A percentile compares a stretch with the other conserved stretches of the same genome.
Evolutionary conservation across 2,888 invertebrate species (phyloP).

Genomic region (Drosophila anomelani): DNA sequence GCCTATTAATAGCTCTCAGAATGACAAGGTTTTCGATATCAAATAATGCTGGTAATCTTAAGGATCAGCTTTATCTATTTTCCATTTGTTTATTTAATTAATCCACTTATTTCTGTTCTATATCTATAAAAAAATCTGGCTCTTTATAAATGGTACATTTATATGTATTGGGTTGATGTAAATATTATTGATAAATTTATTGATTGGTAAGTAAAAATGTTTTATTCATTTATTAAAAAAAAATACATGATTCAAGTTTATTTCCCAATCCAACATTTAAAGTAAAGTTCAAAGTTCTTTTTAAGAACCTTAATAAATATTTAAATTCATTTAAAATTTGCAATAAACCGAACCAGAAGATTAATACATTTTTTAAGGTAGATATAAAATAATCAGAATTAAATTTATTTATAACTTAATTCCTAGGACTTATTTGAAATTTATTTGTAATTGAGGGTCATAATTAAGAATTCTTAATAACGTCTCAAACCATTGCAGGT

Average conservation of each 20-base stretch:
- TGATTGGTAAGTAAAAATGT: conserved; percentile 5
- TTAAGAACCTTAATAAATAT: too few species aligned
- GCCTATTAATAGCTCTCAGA: background rate
- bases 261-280: too few species aligned
- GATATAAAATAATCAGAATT: background rate
- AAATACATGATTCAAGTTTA: too few species aligned
- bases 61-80: background rate
- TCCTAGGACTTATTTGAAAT: too few species aligned
- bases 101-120: accelerated
- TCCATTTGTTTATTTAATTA: background rate
- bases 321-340: too few species aligned
- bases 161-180: background rate
- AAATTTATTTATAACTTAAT: too few species aligned
- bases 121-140: background rate
- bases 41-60: background rate
- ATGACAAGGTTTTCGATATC: too few species aligned
- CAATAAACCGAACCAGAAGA: background rate
- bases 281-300: too few species aligned
- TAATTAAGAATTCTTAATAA: too few species aligned
- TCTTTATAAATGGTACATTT: background rate
- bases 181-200: background rate
- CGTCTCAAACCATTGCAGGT: too few species aligned
- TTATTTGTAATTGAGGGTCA: too few species aligned
- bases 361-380: too few species aligned
- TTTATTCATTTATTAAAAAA: background rate